These are phyloP conservation scores for Philopotamus ludificatus DNA, from an alignment of 1,140 invertebrate genomes.

Conservation along the genomic window DNA sequence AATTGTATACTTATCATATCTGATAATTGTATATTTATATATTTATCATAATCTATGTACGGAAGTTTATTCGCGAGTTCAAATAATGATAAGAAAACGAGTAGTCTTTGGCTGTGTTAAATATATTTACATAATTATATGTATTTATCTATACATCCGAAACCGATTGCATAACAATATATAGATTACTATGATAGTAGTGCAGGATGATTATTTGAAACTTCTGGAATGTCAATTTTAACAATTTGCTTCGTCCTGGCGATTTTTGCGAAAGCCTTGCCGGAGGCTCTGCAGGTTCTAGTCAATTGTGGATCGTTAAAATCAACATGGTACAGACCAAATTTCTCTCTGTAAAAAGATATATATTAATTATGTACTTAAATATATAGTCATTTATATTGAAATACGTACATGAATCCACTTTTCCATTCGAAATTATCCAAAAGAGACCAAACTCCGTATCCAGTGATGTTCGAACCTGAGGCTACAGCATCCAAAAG, in stretches of 20 bases:
- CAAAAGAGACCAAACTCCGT: constrained; percentile 69
- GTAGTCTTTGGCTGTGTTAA: too few species aligned
- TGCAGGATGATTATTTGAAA: not conserved
- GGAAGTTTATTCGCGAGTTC: too few species aligned
- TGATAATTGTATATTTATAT: too few species aligned
- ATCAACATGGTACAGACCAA: constrained; percentile 68
- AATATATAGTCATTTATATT: not conserved
- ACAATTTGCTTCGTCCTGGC: constrained; percentile 5
- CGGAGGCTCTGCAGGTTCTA: constrained; percentile 65
- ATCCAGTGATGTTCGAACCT: constrained; percentile 65
- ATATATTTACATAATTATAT: too few species aligned
- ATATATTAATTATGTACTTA: not conserved
- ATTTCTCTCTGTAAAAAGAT: constrained; percentile 55
- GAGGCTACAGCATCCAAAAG: constrained; percentile 67
- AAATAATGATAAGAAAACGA: too few species aligned
- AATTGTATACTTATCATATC: too few species aligned
- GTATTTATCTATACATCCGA: too few species aligned
- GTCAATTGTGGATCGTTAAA: constrained; percentile 60
- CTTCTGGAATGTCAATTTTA: not conserved
- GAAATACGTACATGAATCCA: constrained; percentile 55
- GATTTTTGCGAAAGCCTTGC: constrained; percentile 48
- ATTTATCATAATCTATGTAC: too few species aligned
- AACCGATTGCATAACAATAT: too few species aligned
- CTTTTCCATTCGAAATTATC: constrained; percentile 73
- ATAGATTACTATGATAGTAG: not conserved